These are phyloP conservation scores for Pituophis catenifer DNA, from an alignment of 2,113 vertebrate genomes.

Conservation along the genomic window DNA sequence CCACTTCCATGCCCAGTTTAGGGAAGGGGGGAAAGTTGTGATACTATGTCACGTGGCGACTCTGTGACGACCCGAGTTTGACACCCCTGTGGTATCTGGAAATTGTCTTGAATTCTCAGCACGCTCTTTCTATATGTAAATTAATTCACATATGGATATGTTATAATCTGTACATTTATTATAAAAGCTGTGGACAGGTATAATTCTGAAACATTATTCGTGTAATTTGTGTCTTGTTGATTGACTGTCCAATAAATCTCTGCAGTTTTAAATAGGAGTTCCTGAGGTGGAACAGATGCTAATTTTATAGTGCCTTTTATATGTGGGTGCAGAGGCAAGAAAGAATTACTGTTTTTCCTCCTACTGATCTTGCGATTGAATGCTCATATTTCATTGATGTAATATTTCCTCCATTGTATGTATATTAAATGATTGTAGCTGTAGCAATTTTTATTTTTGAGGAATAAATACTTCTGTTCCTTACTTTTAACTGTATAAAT, in stretches of 20 bases:
- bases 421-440: neutral
- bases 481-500: neutral
- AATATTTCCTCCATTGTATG: neutral
- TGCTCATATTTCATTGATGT: neutral
- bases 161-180: neutral
- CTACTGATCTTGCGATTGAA: neutral
- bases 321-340: neutral
- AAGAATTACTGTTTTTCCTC: neutral
- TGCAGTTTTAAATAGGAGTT: neutral
- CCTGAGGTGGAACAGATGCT: neutral
- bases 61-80: too few species aligned
- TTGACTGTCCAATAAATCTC: neutral
- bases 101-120: neutral
- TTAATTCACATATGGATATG: neutral
- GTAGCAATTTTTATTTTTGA: neutral
- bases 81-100: neutral
- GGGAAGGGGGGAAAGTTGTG: too few species aligned
- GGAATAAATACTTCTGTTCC: neutral
- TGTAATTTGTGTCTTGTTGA: neutral
- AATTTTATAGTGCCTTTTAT: neutral
- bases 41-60: too few species aligned
- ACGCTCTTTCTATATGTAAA: neutral
- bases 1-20: too few species aligned
- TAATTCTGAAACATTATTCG: neutral
- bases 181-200: neutral